Evolutionary conservation across 2,113 vertebrate species (phyloP), one percentile per base, ranked within the genome.

Genomic region (Notothenia coriiceps): DNA sequence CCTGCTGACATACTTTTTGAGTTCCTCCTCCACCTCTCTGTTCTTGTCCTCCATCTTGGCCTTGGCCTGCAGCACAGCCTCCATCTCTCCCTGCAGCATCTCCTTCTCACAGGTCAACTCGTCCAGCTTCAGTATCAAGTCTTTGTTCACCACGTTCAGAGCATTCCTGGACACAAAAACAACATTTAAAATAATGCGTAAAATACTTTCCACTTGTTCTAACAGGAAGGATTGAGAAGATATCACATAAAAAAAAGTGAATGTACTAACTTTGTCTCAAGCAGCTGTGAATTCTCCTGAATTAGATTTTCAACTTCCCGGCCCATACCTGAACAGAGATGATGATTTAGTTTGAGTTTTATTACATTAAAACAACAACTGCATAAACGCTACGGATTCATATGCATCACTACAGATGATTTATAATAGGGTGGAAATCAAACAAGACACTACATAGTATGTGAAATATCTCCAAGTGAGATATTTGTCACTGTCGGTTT

Each of bases 271-370:
- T 99, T 99, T 88, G 98, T 99, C 90, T 99, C 98, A 81, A 99
- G 96, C 59, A 99, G 95, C 77, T 99, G 97, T 0, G 97, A 97
- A 93, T 99, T 99, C 92, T 99, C 98, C 93, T 97, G 86, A 82
- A 99, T 97, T 11, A 99, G 96, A 89, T 99, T 99, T 81, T 99
- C 98, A 83, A 99, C 98, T 94, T 99, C 98, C 82, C 98, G 96
- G 74, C 98, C 97, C 98, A 99, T 99, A 85, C 98, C 98, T 99
- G 93, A 61, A 94, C 87, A 89, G 86, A 93, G 59, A 15, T 4
- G 33, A 72, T n/a, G 20, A 13, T 22, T 17, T 61, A 15, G 20
- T 70, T 40, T 46, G 15, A 56, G 22, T 12, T 60, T 4, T 11
- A 52, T 51, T 18, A 2, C 10, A 61, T 18, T 20, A 11, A 7